phyloP scores from a whole-genome alignment of 2,797 vertebrate genomes.

The Aythya fuligula region DNA sequence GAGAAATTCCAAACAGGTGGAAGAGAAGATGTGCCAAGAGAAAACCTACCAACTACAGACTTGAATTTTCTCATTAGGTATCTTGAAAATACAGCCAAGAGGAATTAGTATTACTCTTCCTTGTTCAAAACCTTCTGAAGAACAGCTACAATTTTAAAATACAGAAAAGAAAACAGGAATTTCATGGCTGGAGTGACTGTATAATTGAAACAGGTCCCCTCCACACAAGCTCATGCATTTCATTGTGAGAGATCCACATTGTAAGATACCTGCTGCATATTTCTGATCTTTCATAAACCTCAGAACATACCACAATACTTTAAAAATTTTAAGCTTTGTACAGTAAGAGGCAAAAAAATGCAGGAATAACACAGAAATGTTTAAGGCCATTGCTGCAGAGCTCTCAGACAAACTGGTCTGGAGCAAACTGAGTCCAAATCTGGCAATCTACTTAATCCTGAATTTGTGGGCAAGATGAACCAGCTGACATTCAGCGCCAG shows the following conservation, averaged over 20 bases:
- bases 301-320: background rate
- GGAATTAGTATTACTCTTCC: background rate
- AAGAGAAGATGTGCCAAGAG: background rate
- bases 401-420: background rate
- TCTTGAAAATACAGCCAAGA: background rate
- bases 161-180: background rate
- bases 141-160: background rate
- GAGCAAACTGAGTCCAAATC: background rate
- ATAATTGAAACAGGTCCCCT: background rate
- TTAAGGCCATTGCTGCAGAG: background rate
- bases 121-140: background rate
- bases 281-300: background rate
- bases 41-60: background rate
- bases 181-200: background rate
- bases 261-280: background rate
- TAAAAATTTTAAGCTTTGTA: background rate
- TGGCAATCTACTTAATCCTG: background rate
- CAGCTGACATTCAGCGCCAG: background rate
- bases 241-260: background rate
- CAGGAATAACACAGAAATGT: background rate
- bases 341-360: background rate
- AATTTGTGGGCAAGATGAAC: background rate
- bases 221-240: background rate
- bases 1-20: background rate
- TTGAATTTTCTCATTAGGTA: background rate